Base-by-base conservation (phyloP, 2,113 vertebrate genomes). In the Calidris pygmaea region DNA sequence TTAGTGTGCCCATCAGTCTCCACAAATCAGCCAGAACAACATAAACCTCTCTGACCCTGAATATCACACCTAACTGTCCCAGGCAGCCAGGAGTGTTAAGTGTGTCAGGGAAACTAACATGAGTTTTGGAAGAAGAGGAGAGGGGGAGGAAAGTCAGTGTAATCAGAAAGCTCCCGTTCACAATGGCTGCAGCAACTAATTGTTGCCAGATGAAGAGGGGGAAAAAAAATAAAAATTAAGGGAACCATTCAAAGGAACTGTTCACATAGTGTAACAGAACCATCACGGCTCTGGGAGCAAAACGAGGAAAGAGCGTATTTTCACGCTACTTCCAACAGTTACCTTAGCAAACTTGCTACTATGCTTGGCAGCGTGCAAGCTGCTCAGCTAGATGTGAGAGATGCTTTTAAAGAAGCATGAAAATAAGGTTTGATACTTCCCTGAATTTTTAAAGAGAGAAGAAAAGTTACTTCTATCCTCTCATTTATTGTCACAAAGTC, bases 331-430 rank as follows among this genome's bases (percentile, higher is more conserved):
- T 89, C 53, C 17, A 4, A 56, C 65, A 89, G 75, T 63, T 90
- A 89, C 76, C 91, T 91, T 81, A 88, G 75, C 39, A 91, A 50
- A 65, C 71, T 74, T 93, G 88, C 88, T 91, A 86, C 90, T 91
- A 82, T 16, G 62, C 53, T 89, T 81, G 58, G 90, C 52, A 93
- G 24, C 1, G 0, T 66, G 77, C 95, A 90, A 53, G 53, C 66
- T 95, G 83, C 86, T 95, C 90, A 65, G 56, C 37, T 90, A 87
- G 35, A 93, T 68, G 60, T 0, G 10, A 96, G 78, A 86, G 58
- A 87, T 85, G 80, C 48, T 91, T 87, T 87, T 62, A 79, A 75
- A 73, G 27, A 26, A 84, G 18, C 62, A 53, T 4, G 14, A 93
- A 88, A 94, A 72, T 37, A 82, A 71, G 19, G 74, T 35, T 62